Percentiles rank a stretch among this genome's conserved stretches.
These are phyloP conservation scores for Platycheirus albimanus DNA, from an alignment of 2,888 invertebrate genomes.

Conservation along the genomic window DNA sequence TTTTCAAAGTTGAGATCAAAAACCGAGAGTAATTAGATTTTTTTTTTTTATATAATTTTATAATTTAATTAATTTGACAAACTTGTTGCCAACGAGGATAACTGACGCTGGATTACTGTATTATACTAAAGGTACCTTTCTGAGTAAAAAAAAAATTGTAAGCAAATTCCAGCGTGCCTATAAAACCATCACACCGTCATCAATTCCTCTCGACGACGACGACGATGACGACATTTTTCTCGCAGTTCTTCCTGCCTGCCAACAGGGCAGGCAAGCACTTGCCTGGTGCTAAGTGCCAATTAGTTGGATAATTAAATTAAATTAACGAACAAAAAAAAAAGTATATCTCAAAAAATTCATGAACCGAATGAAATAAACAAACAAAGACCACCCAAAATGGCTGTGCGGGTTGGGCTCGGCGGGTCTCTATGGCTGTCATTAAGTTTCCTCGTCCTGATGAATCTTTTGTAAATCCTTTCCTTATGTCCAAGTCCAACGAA, in stretches of 20 bases:
- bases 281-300: slow-evolving; percentile 70
- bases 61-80: slow-evolving; percentile 61
- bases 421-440: neutral
- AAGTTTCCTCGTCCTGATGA: slow-evolving; percentile 30
- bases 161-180: slow-evolving; percentile 51
- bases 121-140: slow-evolving; percentile 29
- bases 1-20: slow-evolving; percentile 25
- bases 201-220: slow-evolving; percentile 14
- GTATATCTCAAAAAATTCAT: slow-evolving; percentile 31
- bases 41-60: too few species aligned
- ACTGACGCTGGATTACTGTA: slow-evolving; percentile 38
- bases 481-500: slow-evolving; percentile 38
- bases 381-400: slow-evolving; percentile 40
- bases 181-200: slow-evolving; percentile 55
- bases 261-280: slow-evolving; percentile 49
- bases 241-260: neutral
- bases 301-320: slow-evolving; percentile 72
- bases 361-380: slow-evolving; percentile 58
- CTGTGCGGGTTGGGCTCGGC: neutral
- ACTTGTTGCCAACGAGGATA: slow-evolving; percentile 59
- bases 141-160: slow-evolving; percentile 23
- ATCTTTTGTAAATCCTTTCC: slow-evolving; percentile 52
- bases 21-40: slow-evolving; percentile 30
- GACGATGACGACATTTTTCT: slow-evolving; percentile 23
- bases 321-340: slow-evolving; percentile 59